Evolutionary conservation across 2,113 vertebrate species (phyloP).

Genomic region (Cebidichthys violaceus): DNA sequence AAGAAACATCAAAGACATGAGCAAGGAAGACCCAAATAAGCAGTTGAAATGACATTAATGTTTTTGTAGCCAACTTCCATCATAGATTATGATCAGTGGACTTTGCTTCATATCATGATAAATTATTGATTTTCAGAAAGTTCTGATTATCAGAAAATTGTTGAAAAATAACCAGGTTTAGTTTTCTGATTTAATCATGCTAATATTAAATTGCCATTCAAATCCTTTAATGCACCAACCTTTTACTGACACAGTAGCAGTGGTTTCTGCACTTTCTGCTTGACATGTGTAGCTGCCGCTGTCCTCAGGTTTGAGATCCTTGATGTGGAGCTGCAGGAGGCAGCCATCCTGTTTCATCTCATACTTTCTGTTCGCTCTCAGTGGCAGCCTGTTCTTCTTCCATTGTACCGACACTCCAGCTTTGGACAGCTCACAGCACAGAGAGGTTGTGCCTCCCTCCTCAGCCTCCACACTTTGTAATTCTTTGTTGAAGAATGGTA

Average conservation of each 20-base stretch:
- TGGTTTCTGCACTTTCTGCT: constrained; percentile 51
- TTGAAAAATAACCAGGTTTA: neutral
- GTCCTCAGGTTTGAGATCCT: constrained; percentile 63
- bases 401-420: constrained; percentile 56
- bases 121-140: too few species aligned
- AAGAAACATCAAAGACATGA: neutral
- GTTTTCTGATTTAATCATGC: neutral
- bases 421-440: constrained; percentile 70
- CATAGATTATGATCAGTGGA: neutral
- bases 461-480: constrained; percentile 7
- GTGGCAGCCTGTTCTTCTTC: constrained; percentile 58
- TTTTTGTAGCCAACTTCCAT: neutral
- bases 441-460: neutral
- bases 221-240: constrained; percentile 6
- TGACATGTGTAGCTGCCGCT: constrained; percentile 67
- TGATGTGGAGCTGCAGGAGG: constrained; percentile 57
- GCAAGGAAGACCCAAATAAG: neutral
- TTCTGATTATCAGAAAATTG: neutral
- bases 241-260: constrained; percentile 53
- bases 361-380: constrained; percentile 59
- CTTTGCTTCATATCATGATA: too few species aligned
- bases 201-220: neutral
- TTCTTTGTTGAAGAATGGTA: constrained; percentile 12
- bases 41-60: neutral
- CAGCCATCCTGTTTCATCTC: constrained; percentile 68